Evolutionary conservation across 2,113 vertebrate species (phyloP), one percentile per base, ranked within the genome.

Genomic region (Pangasianodon hypophthalmus): DNA sequence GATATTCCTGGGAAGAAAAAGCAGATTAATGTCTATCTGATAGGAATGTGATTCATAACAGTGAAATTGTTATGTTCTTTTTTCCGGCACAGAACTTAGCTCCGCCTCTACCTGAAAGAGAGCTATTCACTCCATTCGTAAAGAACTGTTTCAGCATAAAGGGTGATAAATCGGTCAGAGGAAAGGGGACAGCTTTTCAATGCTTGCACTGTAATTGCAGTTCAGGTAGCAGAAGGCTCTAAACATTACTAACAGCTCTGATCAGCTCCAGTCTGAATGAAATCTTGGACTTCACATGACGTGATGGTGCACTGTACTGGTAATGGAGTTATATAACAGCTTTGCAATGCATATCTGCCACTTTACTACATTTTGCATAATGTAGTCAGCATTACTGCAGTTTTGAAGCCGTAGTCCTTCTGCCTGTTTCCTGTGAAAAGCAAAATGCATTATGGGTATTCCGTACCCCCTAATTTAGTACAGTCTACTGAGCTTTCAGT

Each of bases 1-100:
- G 96, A 83, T 99, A 99, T 85, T 98, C 96, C 98, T 99, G 92
- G 10, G 0, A 37, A 41, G 0, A 32, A 48, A 86, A 58, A 48
- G 87, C 1, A 85, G 19, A 14, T 50, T 16, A 48, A 37, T 0
- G 29, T 6, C 19, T 14, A 13, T n/a, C 29, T 14, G 5, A 24
- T 50, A 26, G 4, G 11, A 50, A 50, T 46, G 75, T 26, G 8
- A 75, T 71, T 71, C 6, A 0, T 71, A 37, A 71, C 71, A 46
- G 29, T 32, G 16, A 41, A 41, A 26, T 41, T 32, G 10, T 10
- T 32, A 54, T 32, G 2, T 6, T n/a, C 79, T 29, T 46, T 26
- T 81, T 81, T 81, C 9, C 9, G 10, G 29, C 8, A 9, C n/a
- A 58, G 81, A 21, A 58, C 24, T 83, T 5, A 41, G 32, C 54